Evolutionary conservation across 2,113 vertebrate genomes (phyloP).

Genomic region (Tragelaphus scriptus): DNA sequence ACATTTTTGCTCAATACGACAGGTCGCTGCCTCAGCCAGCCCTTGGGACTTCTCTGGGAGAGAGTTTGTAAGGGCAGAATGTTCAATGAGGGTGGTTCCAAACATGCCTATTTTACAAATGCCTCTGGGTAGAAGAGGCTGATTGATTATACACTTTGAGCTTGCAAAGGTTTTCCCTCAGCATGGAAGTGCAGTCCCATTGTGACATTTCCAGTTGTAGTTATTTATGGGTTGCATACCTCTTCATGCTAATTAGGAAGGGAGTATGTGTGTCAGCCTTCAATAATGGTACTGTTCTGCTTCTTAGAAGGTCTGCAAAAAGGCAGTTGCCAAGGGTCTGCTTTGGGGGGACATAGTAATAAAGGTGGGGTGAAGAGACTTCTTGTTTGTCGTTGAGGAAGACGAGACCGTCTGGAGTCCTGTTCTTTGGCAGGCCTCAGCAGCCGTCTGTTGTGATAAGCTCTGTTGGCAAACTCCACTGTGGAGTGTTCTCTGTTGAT

Average conservation of each 20-base stretch:
- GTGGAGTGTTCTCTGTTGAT: slow-evolving; percentile 48
- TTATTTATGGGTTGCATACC: slow-evolving; percentile 44
- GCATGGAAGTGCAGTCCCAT: not conserved
- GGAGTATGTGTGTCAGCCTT: not conserved
- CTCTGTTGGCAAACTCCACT: slow-evolving; percentile 41
- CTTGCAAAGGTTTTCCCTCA: slow-evolving; percentile 34
- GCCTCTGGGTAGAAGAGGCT: slow-evolving; percentile 44
- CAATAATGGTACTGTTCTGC: slow-evolving; percentile 44
- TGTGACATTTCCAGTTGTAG: slow-evolving; percentile 43
- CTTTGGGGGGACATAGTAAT: slow-evolving; percentile 30
- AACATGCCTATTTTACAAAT: slow-evolving; percentile 46
- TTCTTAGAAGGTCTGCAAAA: slow-evolving; percentile 48
- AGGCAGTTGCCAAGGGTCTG: slow-evolving; percentile 12
- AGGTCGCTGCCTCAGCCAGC: slow-evolving; percentile 52
- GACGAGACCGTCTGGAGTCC: slow-evolving; percentile 36
- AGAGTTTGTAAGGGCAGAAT: slow-evolving; percentile 59
- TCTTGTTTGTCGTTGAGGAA: slow-evolving; percentile 54
- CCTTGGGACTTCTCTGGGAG: slow-evolving; percentile 55
- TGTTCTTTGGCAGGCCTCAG: slow-evolving; percentile 34
- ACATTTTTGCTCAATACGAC: slow-evolving; percentile 69
- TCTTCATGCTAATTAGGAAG: slow-evolving; percentile 51
- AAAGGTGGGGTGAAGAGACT: slow-evolving; percentile 37
- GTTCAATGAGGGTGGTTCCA: slow-evolving; percentile 1
- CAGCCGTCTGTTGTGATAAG: slow-evolving; percentile 44
- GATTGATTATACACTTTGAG: slow-evolving; percentile 39